Evolutionary conservation across 2,113 vertebrate species (phyloP), one percentile per base, ranked within the genome.

Genomic region (Anhinga anhinga): DNA sequence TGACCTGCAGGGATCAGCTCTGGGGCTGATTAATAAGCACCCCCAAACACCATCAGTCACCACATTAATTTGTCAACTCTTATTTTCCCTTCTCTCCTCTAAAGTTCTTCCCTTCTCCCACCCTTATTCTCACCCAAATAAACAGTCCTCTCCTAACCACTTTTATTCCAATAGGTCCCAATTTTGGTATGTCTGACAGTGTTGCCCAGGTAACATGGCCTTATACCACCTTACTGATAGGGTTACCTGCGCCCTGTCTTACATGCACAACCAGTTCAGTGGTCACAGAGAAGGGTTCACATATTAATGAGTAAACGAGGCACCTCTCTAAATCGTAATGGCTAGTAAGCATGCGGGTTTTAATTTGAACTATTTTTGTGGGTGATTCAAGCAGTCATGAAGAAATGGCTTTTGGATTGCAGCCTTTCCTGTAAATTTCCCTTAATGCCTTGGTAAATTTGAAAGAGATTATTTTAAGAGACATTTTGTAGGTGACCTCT

Each of bases 81-180:
- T 53, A 19, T 30, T 44, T 77, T 72, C 49, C 3, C 8, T 70
- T 88, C 34, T 49, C 9, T 55, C 4, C 16, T 71, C 6, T 9
- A 22, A 11, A 7, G 11, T 72, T 85, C 50, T 88, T 88, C 11
- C 32, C 12, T 13, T 82, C 88, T 63, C 42, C 21, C 36, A 36
- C 11, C 14, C 10, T 77, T 21, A 14, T 73, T 62, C 50, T 58
- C 40, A 47, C 23, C 40, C 36, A 26, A 13, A 52, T 63, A 63
- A 58, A 25, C 6, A 74, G 10, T 13, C 32, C 10, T 86, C 25
- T 8, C 13, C 11, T 21, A 32, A 30, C 17, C 1, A 8, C 10
- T 12, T 61, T 40, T 53, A 63, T 1, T 0, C 20, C 12, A 14
- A 1, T 53, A 42, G 21, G 25, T 84, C 22, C 29, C 1, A 2